Evolutionary conservation across 2,113 vertebrate genomes (phyloP).

Genomic region (Syngnathus floridae): DNA sequence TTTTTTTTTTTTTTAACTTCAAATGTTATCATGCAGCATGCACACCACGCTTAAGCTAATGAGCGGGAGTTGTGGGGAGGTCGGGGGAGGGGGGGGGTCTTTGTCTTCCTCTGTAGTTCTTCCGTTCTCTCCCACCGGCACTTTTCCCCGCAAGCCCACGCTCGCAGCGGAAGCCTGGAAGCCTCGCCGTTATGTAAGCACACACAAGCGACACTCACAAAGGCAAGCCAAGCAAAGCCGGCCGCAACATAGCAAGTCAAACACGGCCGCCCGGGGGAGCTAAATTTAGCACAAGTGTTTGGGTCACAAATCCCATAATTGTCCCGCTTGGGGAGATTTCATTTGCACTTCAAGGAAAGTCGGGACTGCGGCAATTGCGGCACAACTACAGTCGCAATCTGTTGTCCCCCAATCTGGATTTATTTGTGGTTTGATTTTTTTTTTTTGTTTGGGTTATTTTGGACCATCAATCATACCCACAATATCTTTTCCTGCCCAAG

Average conservation of each 20-base stretch:
- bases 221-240: slow-evolving; percentile 1
- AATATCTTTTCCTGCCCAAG: neutral
- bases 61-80: slow-evolving; percentile 1
- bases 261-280: slow-evolving; percentile 6
- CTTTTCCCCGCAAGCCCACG: slow-evolving; percentile 9
- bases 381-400: neutral
- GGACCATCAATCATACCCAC: neutral
- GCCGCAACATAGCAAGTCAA: slow-evolving; percentile 6
- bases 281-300: slow-evolving; percentile 9
- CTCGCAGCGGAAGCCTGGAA: slow-evolving; percentile 11
- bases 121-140: slow-evolving; percentile 7
- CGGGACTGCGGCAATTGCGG: slow-evolving; percentile 1
- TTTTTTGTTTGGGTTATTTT: neutral
- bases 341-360: slow-evolving; percentile 2
- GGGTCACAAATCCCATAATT: slow-evolving; percentile 8
- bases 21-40: slow-evolving; percentile 12
- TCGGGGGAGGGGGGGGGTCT: neutral
- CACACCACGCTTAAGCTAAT: slow-evolving; percentile 12
- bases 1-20: slow-evolving; percentile 5
- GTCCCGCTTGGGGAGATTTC: slow-evolving; percentile 7
- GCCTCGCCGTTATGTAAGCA: slow-evolving; percentile 8
- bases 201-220: neutral
- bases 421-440: neutral
- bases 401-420: neutral
- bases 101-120: slow-evolving; percentile 10